These are phyloP conservation scores for Mareca penelope DNA, from an alignment of 2,797 vertebrate species.

Conservation along the genomic window DNA sequence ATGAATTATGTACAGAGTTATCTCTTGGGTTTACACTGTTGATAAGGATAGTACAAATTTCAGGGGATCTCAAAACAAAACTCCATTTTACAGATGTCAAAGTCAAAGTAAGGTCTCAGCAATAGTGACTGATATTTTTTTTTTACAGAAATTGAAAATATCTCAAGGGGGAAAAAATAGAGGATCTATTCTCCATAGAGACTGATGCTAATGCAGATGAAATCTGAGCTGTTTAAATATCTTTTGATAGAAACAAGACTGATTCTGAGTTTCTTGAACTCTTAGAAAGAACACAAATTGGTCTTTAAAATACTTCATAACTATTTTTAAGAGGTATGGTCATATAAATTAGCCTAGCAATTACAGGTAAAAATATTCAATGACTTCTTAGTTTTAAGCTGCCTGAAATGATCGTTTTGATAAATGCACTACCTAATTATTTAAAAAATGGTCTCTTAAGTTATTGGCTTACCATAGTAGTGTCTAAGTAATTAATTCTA, in stretches of 20 bases:
- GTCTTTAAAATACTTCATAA: not conserved
- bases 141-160: not conserved
- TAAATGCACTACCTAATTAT: not conserved
- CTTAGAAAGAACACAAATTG: not conserved
- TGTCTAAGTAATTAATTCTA: conserved; percentile 3
- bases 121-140: too few species aligned
- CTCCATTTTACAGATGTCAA: not conserved
- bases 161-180: not conserved
- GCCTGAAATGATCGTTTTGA: not conserved
- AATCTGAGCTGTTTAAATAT: not conserved
- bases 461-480: not conserved
- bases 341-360: not conserved
- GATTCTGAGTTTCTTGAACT: not conserved
- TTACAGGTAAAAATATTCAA: not conserved
- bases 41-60: not conserved
- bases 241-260: not conserved
- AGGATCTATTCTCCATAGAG: not conserved
- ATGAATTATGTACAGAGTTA: not conserved
- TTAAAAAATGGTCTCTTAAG: not conserved
- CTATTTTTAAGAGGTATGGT: not conserved
- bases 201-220: not conserved
- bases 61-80: not conserved
- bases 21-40: not conserved
- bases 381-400: not conserved
- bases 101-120: not conserved